Percentiles rank a stretch among this genome's conserved stretches.
phyloP scores from a whole-genome alignment of 2,113 vertebrate genomes.

The Calidris pygmaea region DNA sequence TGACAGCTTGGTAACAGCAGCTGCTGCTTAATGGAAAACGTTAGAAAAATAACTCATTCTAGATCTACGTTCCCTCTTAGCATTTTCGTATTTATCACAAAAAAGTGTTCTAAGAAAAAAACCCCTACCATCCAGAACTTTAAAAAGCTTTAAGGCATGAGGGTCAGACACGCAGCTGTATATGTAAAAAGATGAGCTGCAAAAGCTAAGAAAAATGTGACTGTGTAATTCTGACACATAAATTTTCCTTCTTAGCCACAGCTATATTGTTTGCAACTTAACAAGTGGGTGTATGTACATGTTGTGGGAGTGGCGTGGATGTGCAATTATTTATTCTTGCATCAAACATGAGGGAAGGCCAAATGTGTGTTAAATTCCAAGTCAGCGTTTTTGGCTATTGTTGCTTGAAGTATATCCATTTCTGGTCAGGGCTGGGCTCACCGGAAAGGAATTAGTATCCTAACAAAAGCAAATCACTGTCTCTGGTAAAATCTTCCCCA shows the following conservation, averaged over 20 bases:
- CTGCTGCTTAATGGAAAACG: conserved; percentile 73
- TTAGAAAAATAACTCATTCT: conserved; percentile 69
- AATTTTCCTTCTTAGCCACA: neutral
- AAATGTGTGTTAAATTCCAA: neutral
- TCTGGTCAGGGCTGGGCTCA: neutral
- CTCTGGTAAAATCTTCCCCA: neutral
- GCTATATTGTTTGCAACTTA: neutral
- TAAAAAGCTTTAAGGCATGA: neutral
- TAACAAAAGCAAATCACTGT: neutral
- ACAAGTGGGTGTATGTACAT: neutral
- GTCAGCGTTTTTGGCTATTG: neutral
- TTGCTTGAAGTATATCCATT: neutral
- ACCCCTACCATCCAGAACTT: neutral
- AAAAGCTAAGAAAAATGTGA: neutral
- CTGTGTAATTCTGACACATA: neutral
- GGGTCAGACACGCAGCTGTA: neutral
- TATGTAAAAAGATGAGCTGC: neutral
- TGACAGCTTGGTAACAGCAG: conserved; percentile 75
- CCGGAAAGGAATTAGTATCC: neutral
- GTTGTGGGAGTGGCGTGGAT: neutral
- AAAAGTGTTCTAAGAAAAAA: neutral
- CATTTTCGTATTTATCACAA: conserved; percentile 52
- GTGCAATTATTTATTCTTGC: neutral
- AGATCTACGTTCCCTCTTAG: conserved; percentile 49
- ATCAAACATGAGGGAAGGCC: neutral